phyloP scores from a whole-genome alignment of 2,113 vertebrate genomes.

The Nothobranchius furzeri region DNA sequence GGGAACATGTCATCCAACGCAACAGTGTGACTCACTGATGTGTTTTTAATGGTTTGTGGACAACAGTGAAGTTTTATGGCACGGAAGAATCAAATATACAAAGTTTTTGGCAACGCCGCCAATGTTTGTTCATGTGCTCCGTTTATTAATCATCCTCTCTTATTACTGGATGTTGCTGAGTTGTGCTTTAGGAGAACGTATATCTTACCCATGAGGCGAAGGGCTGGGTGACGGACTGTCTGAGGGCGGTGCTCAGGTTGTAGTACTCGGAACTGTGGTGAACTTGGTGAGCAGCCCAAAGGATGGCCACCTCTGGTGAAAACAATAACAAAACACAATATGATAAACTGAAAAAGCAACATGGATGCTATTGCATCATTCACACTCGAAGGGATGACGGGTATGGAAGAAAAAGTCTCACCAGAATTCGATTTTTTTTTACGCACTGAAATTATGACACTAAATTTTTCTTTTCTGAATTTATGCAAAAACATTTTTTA shows the following conservation, averaged over 20 bases:
- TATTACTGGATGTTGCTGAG: not conserved
- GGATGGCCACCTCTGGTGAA: conserved; percentile 87
- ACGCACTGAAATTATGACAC: too few species aligned
- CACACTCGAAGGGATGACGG: conserved; percentile 5
- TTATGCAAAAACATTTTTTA: too few species aligned
- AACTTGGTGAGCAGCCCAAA: conserved; percentile 93
- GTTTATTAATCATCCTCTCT: not conserved
- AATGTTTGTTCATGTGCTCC: not conserved
- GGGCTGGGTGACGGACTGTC: conserved; percentile 87
- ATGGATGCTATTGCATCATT: conserved; percentile 10
- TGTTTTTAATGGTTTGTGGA: conserved; percentile 18
- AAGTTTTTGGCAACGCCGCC: not conserved
- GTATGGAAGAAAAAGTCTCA: too few species aligned
- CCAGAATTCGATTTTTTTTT: too few species aligned
- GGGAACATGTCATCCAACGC: conserved; percentile 7
- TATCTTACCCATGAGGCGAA: conserved; percentile 90
- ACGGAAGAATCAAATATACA: not conserved
- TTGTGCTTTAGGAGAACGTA: not conserved
- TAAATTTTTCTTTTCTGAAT: too few species aligned
- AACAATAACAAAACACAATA: not conserved
- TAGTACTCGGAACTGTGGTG: conserved; percentile 96
- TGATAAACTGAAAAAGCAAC: conserved; percentile 7
- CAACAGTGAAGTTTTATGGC: not conserved
- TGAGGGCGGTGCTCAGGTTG: conserved; percentile 90
- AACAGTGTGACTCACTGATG: conserved; percentile 12